phyloP scores from a whole-genome alignment of 2,797 vertebrate genomes.

The Gymnothorax reevesii region DNA sequence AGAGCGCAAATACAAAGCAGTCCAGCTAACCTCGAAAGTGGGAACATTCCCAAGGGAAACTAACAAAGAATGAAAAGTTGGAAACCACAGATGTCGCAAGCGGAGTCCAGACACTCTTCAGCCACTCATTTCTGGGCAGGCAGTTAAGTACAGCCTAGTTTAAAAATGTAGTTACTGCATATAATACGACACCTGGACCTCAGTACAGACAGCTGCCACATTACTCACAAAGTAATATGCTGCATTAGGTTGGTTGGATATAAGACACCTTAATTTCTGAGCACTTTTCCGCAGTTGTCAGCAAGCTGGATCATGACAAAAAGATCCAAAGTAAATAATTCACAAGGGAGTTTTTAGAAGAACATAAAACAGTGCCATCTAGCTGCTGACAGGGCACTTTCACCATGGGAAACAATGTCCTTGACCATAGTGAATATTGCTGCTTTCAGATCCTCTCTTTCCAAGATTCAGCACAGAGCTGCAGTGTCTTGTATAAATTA shows the following conservation, averaged over 20 bases:
- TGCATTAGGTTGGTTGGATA: background rate
- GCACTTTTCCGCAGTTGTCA: background rate
- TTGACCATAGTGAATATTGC: background rate
- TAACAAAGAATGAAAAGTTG: constrained; percentile 3
- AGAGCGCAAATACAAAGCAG: background rate
- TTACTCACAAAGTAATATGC: background rate
- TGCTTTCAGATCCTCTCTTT: background rate
- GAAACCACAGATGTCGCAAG: background rate
- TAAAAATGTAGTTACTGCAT: background rate
- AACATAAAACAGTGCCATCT: constrained; percentile 6
- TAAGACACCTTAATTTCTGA: background rate
- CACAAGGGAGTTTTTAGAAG: background rate
- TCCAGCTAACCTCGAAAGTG: background rate
- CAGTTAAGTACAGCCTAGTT: background rate
- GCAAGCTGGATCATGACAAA: background rate
- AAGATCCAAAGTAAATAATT: background rate
- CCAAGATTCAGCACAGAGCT: background rate
- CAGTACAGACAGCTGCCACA: background rate
- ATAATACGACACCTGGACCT: background rate
- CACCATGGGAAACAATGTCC: background rate
- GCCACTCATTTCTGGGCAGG: background rate
- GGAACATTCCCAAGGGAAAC: background rate
- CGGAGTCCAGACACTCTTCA: constrained; percentile 32
- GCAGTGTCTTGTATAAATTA: background rate
- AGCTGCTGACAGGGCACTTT: background rate